phyloP scores from a whole-genome alignment of 1,140 invertebrate species.

The Pygmarrhopalites habei region DNA sequence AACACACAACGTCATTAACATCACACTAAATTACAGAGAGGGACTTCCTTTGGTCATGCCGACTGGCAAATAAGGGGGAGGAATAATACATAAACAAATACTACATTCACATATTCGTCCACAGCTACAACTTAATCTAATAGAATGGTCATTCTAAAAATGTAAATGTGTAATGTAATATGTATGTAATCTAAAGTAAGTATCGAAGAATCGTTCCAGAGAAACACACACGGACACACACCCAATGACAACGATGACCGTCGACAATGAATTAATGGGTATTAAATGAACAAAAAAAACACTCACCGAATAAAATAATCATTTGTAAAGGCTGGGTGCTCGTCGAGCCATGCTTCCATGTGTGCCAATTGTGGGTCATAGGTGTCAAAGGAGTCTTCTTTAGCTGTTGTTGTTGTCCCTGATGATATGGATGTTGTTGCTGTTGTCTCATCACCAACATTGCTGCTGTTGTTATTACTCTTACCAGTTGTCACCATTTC shows the following conservation, averaged over 20 bases:
- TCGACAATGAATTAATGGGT: neutral
- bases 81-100: too few relatives aligned
- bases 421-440: too few relatives aligned
- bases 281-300: neutral
- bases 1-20: neutral
- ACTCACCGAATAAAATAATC: conserved; percentile 85
- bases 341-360: conserved; percentile 89
- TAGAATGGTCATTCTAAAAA: neutral
- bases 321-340: conserved; percentile 88
- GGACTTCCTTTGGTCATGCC: too few relatives aligned
- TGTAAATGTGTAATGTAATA: neutral
- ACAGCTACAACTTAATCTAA: too few relatives aligned
- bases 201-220: too few relatives aligned
- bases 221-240: neutral
- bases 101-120: too few relatives aligned
- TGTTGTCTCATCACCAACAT: neutral
- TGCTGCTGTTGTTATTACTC: neutral
- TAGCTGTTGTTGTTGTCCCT: too few relatives aligned
- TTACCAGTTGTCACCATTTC: conserved; percentile 22
- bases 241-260: neutral
- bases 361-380: conserved; percentile 76
- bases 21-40: neutral
- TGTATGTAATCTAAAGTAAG: neutral
- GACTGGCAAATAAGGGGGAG: too few relatives aligned
- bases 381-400: too few relatives aligned